phyloP scores from a whole-genome alignment of 2,888 invertebrate species.

The Papilio gigon region DNA sequence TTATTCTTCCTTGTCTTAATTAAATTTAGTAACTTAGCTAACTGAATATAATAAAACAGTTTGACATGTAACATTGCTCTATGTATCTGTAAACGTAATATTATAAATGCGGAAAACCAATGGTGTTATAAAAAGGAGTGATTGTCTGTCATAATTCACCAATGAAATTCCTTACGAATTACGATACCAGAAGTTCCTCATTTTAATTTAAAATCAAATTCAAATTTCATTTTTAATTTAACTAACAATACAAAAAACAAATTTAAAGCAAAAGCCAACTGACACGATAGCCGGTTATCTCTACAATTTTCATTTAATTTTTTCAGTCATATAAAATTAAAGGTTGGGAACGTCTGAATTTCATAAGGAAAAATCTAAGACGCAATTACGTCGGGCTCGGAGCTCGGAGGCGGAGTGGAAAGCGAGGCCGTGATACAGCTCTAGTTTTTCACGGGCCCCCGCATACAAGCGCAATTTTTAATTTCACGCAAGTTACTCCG shows the following conservation, averaged over 20 bases:
- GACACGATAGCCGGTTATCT: not conserved
- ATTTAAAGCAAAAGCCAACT: not conserved
- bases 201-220: not conserved
- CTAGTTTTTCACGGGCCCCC: not conserved
- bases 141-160: too few species aligned
- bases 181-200: not conserved
- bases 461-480: conserved; percentile 31
- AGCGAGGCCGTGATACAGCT: conserved; percentile 13
- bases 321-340: conserved; percentile 1
- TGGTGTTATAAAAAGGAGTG: too few species aligned
- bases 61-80: too few species aligned
- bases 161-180: too few species aligned
- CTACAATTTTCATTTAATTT: not conserved
- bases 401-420: conserved; percentile 2
- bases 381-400: conserved; percentile 11
- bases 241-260: not conserved
- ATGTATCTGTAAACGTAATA: too few species aligned
- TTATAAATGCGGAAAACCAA: too few species aligned
- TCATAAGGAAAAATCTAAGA: conserved; percentile 19
- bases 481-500: conserved; percentile 25
- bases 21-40: not conserved
- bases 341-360: conserved; percentile 22
- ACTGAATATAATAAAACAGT: not conserved
- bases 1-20: not conserved
- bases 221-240: not conserved